Evolutionary conservation across 92 coral and sea anemone species (phyloP), one percentile per base, ranked within the genome.

Genomic region (Muricea muricata): DNA sequence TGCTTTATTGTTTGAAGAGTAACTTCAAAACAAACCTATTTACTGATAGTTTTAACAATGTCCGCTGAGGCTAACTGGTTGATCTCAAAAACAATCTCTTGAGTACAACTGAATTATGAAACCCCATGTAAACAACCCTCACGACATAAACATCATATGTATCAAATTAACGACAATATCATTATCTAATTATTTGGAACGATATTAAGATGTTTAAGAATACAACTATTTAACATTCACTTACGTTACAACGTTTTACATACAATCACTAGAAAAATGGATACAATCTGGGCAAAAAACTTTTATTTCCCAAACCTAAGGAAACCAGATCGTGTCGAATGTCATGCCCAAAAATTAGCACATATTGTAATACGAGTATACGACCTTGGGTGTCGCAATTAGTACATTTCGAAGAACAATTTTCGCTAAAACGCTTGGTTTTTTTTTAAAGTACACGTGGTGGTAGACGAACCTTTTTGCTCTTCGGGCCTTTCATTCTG

Each of bases 291-390:
- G 31, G 0, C 11, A 21, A 3, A 30, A 10, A 63, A 63, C 7
- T 29, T 24, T 28, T 25, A 28, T 61, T 63, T 63, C 18, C 3
- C 1, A 60, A 13, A 24, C 68, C 14, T 18, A 28, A 60, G n/a
- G 68, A 29, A 18, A 52, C 20, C 3, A 15, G n/a, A n/a, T n/a
- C n/a, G 20, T 52, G 60, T 18, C 24, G 20, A 17, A 28, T 39
- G 70, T 63, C 70, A 63, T 63, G n/a, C 70, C 30, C 70, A 63
- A 63, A 63, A 63, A 29, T 63, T 63, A 26, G n/a, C n/a, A 63
- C 70, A 28, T 24, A 11, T 63, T 63, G 70, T 63, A 63, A 63
- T 63, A 28, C 30, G 70, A 63, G 37, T n/a, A 63, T 63, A 28
- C 30, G 70, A 63, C 70, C 37, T 63, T 63, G 70, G n/a, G 13